A percentile compares a stretch with the other conserved stretches of the same genome.
Evolutionary conservation across 2,113 vertebrate genomes (phyloP).

Genomic region (Bolborhynchus lineola): DNA sequence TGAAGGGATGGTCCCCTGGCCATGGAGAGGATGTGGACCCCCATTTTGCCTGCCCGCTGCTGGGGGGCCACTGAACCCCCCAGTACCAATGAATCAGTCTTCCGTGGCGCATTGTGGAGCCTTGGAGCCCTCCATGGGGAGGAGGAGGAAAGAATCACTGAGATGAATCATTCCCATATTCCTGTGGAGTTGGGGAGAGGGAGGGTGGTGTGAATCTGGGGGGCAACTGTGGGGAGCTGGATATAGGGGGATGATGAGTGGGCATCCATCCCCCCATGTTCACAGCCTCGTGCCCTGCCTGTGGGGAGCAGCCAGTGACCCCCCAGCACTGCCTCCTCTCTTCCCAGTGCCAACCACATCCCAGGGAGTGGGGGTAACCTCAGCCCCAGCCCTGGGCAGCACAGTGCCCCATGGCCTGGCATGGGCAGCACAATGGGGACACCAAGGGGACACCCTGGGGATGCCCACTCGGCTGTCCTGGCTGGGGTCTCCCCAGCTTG

Average conservation of each 20-base stretch:
- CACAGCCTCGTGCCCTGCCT: neutral
- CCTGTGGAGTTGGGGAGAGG: neutral
- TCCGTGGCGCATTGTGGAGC: neutral
- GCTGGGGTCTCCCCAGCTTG: neutral
- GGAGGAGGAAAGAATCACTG: neutral
- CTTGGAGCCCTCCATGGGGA: neutral
- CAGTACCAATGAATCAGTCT: neutral
- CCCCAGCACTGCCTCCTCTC: neutral
- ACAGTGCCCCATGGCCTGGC: neutral
- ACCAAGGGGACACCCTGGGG: neutral
- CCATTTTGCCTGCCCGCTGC: neutral
- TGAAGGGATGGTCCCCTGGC: neutral
- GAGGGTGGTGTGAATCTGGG: neutral
- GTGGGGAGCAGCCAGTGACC: neutral
- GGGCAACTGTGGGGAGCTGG: neutral
- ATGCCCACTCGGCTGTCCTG: neutral
- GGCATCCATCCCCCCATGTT: rapidly evolving
- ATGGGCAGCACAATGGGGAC: rapidly evolving
- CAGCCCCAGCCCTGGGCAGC: neutral
- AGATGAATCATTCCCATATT: neutral
- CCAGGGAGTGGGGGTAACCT: rapidly evolving
- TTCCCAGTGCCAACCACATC: neutral
- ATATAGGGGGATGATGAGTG: rapidly evolving
- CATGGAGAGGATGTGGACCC: rapidly evolving
- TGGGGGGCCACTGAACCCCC: neutral